phyloP scores from a whole-genome alignment of 2,113 vertebrate genomes.

The Labrus mixtus region DNA sequence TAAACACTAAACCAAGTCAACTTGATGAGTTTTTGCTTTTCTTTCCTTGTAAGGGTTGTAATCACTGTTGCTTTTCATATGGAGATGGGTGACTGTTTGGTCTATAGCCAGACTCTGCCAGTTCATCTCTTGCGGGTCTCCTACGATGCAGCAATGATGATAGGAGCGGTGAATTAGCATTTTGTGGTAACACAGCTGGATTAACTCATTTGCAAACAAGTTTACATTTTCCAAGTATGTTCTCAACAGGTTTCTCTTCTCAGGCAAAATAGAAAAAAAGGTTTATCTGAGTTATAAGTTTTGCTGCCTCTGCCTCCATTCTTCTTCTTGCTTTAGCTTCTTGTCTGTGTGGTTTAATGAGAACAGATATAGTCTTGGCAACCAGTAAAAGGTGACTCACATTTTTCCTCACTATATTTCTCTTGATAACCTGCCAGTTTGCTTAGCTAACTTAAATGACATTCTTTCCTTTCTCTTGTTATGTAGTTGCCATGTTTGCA shows the following conservation, averaged over 20 bases:
- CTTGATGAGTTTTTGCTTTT: too few relatives aligned
- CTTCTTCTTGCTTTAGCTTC: background rate
- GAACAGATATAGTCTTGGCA: background rate
- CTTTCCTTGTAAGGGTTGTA: background rate
- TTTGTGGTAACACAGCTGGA: conserved; percentile 27
- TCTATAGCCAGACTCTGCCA: background rate
- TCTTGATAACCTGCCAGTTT: background rate
- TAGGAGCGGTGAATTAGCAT: background rate
- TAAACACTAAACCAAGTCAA: too few relatives aligned
- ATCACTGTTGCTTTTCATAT: too few relatives aligned
- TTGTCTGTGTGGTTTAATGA: background rate
- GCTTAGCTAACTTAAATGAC: background rate
- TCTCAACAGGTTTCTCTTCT: conserved; percentile 3
- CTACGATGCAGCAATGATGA: background rate
- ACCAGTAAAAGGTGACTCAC: background rate
- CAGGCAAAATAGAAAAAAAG: background rate
- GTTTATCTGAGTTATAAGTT: background rate
- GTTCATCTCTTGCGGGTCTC: background rate
- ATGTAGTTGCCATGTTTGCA: background rate
- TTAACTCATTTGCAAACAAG: background rate
- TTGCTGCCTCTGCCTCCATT: background rate
- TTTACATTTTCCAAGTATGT: conserved; percentile 8
- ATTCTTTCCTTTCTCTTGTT: background rate
- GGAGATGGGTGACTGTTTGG: background rate
- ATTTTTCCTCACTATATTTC: background rate